Evolutionary conservation across 30 jellyfish, hydroid and myxozoan genomes (phyloP).

Genomic region (Cassiopea xamachana): DNA sequence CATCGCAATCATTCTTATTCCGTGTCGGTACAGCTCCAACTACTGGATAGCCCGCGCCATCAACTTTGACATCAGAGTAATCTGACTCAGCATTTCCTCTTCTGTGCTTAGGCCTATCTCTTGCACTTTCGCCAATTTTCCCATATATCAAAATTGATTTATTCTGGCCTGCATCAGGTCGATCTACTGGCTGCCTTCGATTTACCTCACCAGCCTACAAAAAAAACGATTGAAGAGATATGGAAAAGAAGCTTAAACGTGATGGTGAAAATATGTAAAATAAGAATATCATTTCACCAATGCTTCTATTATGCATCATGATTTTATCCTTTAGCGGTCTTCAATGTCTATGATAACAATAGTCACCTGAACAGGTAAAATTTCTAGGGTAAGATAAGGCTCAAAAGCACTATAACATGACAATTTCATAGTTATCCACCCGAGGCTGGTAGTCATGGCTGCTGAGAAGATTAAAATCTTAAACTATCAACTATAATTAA

Average conservation of each 20-base stretch:
- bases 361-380: too few species aligned
- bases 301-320: too few species aligned
- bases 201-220: conserved; percentile 28
- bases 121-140: conserved; percentile 43
- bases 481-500: too few species aligned
- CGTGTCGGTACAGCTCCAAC: conserved; percentile 28
- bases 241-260: background rate
- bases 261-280: too few species aligned
- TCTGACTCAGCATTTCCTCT: conserved; percentile 13
- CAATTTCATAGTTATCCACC: too few species aligned
- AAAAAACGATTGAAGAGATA: background rate
- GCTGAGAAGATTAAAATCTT: too few species aligned
- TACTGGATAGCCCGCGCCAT: conserved; percentile 43
- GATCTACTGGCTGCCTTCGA: conserved; percentile 10
- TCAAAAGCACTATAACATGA: too few species aligned
- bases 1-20: conserved; percentile 52
- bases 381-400: too few species aligned
- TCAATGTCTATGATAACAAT: too few species aligned
- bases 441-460: too few species aligned
- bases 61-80: conserved; percentile 56
- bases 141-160: conserved; percentile 35
- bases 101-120: conserved; percentile 21
- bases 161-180: conserved; percentile 40
- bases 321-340: too few species aligned
- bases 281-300: too few species aligned